Base-by-base conservation (phyloP, 2,888 invertebrate genomes). In the Acleris holmiana region DNA sequence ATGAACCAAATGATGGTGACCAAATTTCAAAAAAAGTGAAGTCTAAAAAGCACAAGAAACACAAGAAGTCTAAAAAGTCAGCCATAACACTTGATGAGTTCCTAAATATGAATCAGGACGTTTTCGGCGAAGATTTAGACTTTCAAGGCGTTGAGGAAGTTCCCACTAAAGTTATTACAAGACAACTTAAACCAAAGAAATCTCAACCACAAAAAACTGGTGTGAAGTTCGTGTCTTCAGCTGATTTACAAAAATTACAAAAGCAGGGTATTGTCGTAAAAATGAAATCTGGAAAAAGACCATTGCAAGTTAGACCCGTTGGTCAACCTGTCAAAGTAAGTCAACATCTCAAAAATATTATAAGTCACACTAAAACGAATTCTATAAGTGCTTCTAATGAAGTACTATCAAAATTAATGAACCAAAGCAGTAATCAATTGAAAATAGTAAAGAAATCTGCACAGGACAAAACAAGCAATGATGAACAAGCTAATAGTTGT, bases 81-180 rank as follows among this genome's bases (percentile, higher is more conserved):
- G 84, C 92, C 10, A 93, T 93, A 67, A 91, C 93, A 17, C 80
- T 93, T 15, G 89, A 92, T 71, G 90, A 93, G 69, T 93, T 93
- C 67, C 71, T 93, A 21, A 91, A 85, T 71, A 93, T 93, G 93
- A 92, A 93, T 70, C 84, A 85, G 71, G 92, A 93, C 72, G 89
- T 93, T 2, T 93, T 93, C 76, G 91, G 91, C 35, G 91, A 92
- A 76, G 90, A 83, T 21, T 72, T 91, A 61, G 87, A 91, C 73
- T 83, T 91, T 68, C 88, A 92, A 69, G 92, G 92, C 4, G 79
- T 91, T 67, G 91, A 90, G 74, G 92, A 91, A 79, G 83, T 92
- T n/a, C 91, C 91, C 0, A 86, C 89, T 8, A 83, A 80, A 69
- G 79, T 84, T 48, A 83, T 91, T 44, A 76, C 82, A 40, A 91